Evolutionary conservation across 37 sponge, comb jelly and placozoan species (phyloP).

Genomic region (Diacarnus erythraeanus): DNA sequence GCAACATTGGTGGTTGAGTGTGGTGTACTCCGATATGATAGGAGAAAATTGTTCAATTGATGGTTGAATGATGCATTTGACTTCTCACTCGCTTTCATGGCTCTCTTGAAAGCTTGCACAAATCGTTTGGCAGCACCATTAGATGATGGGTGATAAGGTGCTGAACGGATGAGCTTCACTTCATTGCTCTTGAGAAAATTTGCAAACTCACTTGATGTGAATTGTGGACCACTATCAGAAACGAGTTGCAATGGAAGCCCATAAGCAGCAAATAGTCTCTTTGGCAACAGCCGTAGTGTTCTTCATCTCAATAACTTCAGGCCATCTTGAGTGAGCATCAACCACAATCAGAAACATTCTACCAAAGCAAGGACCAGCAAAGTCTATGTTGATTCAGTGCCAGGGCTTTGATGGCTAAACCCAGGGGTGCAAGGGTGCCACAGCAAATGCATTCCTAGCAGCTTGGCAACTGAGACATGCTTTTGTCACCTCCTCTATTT

Average conservation of each 20-base stretch:
- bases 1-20: constrained; percentile 3
- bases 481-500: neutral
- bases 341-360: neutral
- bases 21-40: constrained; percentile 5
- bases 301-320: neutral
- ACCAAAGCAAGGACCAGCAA: neutral
- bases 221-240: neutral
- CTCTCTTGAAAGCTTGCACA: constrained; percentile 13
- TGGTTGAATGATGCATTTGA: neutral
- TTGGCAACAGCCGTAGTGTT: neutral
- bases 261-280: neutral
- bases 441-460: neutral
- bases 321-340: neutral
- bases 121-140: constrained; percentile 15
- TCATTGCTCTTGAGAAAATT: neutral
- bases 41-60: neutral
- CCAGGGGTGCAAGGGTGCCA: neutral
- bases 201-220: constrained; percentile 5
- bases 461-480: neutral
- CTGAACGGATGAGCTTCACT: neutral
- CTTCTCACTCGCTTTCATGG: neutral
- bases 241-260: neutral
- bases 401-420: neutral
- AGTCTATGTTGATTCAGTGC: neutral
- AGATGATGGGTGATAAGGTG: neutral